Conservation (phyloP, 2,888 invertebrate species). For the Melikaiella ostensackeni region DNA sequence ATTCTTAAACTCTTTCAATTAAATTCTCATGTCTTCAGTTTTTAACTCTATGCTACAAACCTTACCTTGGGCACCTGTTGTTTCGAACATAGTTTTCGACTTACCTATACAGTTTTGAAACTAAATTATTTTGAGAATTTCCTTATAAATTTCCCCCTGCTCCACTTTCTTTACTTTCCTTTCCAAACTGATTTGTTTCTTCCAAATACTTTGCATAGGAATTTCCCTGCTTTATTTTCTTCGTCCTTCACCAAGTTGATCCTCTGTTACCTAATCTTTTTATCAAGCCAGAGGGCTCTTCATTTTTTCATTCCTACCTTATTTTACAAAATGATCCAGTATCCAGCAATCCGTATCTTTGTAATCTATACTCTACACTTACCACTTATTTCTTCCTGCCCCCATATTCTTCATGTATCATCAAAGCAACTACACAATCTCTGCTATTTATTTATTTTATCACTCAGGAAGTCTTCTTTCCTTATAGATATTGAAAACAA, state of each 20-base stretch:
- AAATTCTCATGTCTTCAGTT: neutral
- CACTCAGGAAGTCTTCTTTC: too few species aligned
- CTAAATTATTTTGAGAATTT: neutral
- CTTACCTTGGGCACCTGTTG: neutral
- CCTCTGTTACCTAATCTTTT: conserved; percentile 9
- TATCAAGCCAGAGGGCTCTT: neutral
- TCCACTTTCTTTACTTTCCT: neutral
- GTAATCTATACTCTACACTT: neutral
- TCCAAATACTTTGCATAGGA: neutral
- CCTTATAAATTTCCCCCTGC: neutral
- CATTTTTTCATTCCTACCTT: neutral
- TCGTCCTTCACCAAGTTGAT: too few species aligned
- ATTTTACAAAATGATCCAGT: conserved; percentile 2
- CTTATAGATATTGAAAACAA: too few species aligned
- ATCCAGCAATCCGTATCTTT: conserved; percentile 12
- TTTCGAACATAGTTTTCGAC: neutral
- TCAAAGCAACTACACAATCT: too few species aligned
- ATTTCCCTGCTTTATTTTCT: neutral
- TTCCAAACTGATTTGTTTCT: neutral
- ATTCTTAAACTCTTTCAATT: neutral
- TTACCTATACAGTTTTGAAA: neutral
- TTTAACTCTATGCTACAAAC: neutral
- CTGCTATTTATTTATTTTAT: too few species aligned
- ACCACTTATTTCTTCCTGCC: neutral
- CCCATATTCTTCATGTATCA: too few species aligned